phyloP scores from a whole-genome alignment of 2,888 invertebrate genomes.

The Orthonevra nobilis region DNA sequence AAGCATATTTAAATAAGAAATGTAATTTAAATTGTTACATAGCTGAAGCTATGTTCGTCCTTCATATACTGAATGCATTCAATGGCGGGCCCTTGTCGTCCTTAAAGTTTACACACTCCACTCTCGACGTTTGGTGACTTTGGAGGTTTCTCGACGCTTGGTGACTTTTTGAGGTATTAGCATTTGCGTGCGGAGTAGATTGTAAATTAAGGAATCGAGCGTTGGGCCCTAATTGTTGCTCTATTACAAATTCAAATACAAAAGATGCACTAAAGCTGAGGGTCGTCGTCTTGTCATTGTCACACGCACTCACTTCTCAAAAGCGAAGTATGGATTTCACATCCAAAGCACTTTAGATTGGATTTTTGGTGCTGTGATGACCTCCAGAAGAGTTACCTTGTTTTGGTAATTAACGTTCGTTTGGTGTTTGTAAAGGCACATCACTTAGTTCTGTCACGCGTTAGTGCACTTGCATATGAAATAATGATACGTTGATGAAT shows the following conservation, averaged over 20 bases:
- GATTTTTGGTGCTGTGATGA: constrained; percentile 1
- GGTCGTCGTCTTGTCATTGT: no score
- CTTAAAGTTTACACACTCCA: constrained; percentile 26
- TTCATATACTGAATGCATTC: no score
- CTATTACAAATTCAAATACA: constrained; percentile 31
- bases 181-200: no score
- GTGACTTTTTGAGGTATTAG: no score
- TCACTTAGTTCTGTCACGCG: constrained; percentile 29
- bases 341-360: constrained; percentile 21
- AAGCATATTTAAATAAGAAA: no score
- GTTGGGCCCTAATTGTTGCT: no score
- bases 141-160: not conserved
- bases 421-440: constrained; percentile 21
- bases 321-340: constrained; percentile 28
- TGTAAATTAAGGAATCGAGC: no score
- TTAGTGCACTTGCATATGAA: constrained; percentile 28
- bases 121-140: constrained; percentile 14
- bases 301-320: no score
- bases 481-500: not conserved
- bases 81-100: constrained; percentile 5
- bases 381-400: constrained; percentile 26
- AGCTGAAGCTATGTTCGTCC: no score
- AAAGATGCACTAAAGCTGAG: constrained; percentile 47
- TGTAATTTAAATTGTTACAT: no score
- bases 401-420: constrained; percentile 30